A percentile compares a stretch with the other conserved stretches of the same genome.
Conservation (phyloP, 1,140 invertebrate species). For the Drosophila pandora region DNA sequence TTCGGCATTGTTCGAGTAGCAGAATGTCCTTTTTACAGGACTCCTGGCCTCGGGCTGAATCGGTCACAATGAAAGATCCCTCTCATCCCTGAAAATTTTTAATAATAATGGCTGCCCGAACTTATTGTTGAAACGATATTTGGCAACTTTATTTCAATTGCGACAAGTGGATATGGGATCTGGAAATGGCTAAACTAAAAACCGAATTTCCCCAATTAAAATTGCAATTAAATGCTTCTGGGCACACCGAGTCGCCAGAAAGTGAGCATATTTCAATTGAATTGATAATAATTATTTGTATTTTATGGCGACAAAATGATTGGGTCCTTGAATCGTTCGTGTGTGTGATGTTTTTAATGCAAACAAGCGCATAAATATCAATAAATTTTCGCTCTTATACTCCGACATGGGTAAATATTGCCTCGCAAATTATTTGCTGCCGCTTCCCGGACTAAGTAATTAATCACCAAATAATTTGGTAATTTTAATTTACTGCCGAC, state of each 20-base stretch:
- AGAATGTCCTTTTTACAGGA: slow-evolving; percentile 34
- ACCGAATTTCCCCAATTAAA: slow-evolving; percentile 50
- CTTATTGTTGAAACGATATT: not conserved
- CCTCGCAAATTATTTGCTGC: slow-evolving; percentile 57
- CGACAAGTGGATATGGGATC: not conserved
- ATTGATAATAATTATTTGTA: slow-evolving; percentile 60
- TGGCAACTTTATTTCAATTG: slow-evolving; percentile 3
- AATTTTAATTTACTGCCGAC: slow-evolving; percentile 73
- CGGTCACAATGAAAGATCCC: no score
- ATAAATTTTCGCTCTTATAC: slow-evolving; percentile 29
- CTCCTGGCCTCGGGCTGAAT: not conserved
- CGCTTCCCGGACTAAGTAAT: slow-evolving; percentile 48
- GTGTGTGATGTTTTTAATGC: slow-evolving; percentile 4
- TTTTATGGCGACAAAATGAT: slow-evolving; percentile 39
- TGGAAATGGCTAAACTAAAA: not conserved
- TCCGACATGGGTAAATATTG: slow-evolving; percentile 36
- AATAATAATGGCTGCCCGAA: not conserved
- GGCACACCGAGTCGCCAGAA: not conserved
- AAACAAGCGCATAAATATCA: slow-evolving; percentile 32
- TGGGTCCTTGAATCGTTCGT: not conserved
- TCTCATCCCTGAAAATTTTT: slow-evolving; percentile 13
- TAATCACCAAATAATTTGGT: slow-evolving; percentile 78
- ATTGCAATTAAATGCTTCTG: slow-evolving; percentile 54
- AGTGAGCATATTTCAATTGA: slow-evolving; percentile 56
- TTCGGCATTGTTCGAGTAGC: slow-evolving; percentile 27